Evolutionary conservation across 2,113 vertebrate species (phyloP).

Genomic region (Archilochus colubris): DNA sequence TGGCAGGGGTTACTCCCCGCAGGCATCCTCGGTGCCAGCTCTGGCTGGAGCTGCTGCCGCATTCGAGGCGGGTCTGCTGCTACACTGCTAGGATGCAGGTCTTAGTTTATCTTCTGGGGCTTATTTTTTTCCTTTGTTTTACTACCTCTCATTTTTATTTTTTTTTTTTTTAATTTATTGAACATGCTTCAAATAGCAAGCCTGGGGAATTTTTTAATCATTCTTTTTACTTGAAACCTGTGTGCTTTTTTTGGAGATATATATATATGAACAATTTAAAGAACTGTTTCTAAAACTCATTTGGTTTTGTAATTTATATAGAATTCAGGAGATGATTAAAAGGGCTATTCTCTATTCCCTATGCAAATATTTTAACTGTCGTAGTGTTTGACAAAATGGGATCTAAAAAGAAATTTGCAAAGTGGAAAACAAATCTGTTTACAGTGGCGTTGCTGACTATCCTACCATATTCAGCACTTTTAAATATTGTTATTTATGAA

Average conservation of each 20-base stretch:
- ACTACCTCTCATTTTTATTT: conserved; percentile 81
- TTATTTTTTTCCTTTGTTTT: conserved; percentile 78
- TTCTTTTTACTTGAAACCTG: conserved; percentile 81
- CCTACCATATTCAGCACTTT: conserved; percentile 85
- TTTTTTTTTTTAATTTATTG: conserved; percentile 79
- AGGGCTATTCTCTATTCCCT: conserved; percentile 88
- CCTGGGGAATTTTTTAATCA: conserved; percentile 74
- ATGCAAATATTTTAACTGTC: conserved; percentile 88
- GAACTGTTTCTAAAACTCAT: conserved; percentile 77
- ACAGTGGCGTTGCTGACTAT: conserved; percentile 85
- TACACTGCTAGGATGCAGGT: not conserved
- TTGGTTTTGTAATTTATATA: conserved; percentile 85
- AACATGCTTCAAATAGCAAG: conserved; percentile 72
- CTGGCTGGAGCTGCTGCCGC: not conserved
- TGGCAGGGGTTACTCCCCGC: not conserved
- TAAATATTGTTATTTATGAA: conserved; percentile 85
- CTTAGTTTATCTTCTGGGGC: conserved; percentile 55
- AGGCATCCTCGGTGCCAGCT: not conserved
- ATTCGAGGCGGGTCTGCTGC: not conserved
- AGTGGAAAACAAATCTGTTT: conserved; percentile 81
- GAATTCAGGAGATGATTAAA: conserved; percentile 85
- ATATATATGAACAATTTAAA: conserved; percentile 70
- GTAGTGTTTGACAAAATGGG: conserved; percentile 82
- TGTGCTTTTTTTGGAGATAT: conserved; percentile 76
- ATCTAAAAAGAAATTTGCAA: conserved; percentile 75